Percentiles rank a stretch among this genome's conserved stretches.
Evolutionary conservation across 2,797 vertebrate species (phyloP).

Genomic region (Sebastes iracundus): DNA sequence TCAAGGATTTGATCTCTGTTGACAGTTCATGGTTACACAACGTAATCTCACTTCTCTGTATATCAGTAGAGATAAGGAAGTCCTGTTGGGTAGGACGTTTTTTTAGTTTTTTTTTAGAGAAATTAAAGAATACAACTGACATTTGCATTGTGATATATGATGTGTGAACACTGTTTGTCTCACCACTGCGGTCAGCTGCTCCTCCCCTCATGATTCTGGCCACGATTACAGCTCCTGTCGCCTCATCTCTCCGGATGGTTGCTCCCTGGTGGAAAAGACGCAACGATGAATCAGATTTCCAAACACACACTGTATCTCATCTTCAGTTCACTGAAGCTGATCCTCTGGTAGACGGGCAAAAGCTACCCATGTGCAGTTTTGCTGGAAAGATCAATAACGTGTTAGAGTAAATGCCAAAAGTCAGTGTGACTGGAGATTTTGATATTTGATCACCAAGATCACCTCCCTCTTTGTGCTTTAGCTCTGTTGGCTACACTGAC

Average conservation of each 20-base stretch:
- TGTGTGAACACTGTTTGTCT: constrained; percentile 49
- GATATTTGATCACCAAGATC: not conserved
- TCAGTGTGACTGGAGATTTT: not conserved
- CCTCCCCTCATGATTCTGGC: constrained; percentile 95
- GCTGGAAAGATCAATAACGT: constrained; percentile 1
- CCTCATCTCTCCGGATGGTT: constrained; percentile 92
- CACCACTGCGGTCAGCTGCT: constrained; percentile 93
- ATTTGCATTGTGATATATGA: not conserved
- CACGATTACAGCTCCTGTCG: constrained; percentile 90
- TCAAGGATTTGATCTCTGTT: constrained; percentile 72
- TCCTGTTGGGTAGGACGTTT: not conserved
- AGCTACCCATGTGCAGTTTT: not conserved
- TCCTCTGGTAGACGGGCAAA: not conserved
- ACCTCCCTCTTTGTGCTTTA: not conserved
- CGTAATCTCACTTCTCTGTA: constrained; percentile 62
- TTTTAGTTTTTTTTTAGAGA: not conserved
- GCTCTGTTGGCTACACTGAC: not conserved
- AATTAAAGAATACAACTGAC: not conserved
- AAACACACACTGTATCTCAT: not conserved
- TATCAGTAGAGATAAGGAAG: constrained; percentile 33
- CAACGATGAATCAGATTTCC: constrained; percentile 3
- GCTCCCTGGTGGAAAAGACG: constrained; percentile 84
- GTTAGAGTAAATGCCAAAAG: not conserved
- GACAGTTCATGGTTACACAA: constrained; percentile 59
- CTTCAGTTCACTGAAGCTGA: not conserved